Conservation (phyloP, 2,888 invertebrate species). For the Sesia bembeciformis region DNA sequence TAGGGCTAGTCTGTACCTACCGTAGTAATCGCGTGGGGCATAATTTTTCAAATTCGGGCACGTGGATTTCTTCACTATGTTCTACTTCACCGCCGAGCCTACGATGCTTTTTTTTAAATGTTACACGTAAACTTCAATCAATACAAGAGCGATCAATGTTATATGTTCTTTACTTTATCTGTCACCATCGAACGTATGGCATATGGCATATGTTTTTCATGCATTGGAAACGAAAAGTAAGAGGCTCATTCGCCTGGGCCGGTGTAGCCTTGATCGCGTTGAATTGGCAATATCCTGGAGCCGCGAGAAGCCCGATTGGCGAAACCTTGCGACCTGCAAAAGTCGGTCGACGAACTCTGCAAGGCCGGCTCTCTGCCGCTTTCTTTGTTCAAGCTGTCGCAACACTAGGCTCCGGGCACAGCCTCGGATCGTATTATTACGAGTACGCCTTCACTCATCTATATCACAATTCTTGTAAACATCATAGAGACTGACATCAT, state of each 20-base stretch:
- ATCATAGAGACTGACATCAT: not conserved
- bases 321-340: constrained; percentile 73
- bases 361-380: constrained; percentile 59
- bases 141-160: not conserved
- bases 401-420: constrained; percentile 45
- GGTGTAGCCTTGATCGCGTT: constrained; percentile 63
- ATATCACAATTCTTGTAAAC: constrained; percentile 17
- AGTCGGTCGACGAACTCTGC: constrained; percentile 70
- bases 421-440: constrained; percentile 61
- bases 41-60: too few species aligned
- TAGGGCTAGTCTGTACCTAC: too few species aligned
- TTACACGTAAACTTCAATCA: too few species aligned
- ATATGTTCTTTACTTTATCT: not conserved
- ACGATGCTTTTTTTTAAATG: too few species aligned
- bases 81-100: too few species aligned
- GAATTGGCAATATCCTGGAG: constrained; percentile 74
- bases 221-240: constrained; percentile 52
- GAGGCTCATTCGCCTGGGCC: constrained; percentile 43
- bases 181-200: constrained; percentile 12
- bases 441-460: constrained; percentile 53
- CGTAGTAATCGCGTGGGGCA: too few species aligned
- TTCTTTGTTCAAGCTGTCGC: constrained; percentile 71
- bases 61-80: too few species aligned
- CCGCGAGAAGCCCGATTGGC: constrained; percentile 69
- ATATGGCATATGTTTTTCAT: constrained; percentile 33